phyloP scores from a whole-genome alignment of 2,113 vertebrate genomes.

The Sialia sialis region DNA sequence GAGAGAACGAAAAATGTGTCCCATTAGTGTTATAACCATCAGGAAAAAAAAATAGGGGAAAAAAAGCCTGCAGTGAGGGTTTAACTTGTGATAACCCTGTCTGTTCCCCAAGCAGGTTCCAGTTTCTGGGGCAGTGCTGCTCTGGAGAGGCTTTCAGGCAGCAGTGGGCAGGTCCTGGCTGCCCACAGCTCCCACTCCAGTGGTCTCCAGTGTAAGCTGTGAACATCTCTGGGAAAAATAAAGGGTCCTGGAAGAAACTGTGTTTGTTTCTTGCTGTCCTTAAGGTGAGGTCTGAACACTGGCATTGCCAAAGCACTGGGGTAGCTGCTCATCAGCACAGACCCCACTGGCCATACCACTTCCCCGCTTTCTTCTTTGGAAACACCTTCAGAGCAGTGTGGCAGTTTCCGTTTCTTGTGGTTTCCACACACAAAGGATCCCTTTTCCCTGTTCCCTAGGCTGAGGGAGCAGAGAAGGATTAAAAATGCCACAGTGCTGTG shows the following conservation, averaged over 20 bases:
- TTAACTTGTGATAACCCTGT: background rate
- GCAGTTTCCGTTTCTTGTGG: background rate
- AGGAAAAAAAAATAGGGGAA: background rate
- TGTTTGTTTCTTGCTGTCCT: background rate
- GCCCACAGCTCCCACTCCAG: background rate
- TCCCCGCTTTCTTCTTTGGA: background rate
- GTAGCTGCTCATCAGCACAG: background rate
- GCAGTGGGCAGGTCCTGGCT: background rate
- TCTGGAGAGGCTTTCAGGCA: background rate
- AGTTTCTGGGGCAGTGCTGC: background rate
- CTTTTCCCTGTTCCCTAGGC: background rate
- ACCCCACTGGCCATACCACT: fast-evolving
- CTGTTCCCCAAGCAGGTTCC: fast-evolving
- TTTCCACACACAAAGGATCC: background rate
- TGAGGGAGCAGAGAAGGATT: background rate
- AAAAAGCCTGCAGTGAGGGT: background rate
- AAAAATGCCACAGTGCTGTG: background rate
- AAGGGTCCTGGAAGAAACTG: background rate
- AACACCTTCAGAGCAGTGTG: fast-evolving
- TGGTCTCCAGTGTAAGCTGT: background rate
- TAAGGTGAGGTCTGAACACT: background rate
- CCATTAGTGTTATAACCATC: background rate
- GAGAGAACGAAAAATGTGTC: background rate
- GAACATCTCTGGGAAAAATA: background rate
- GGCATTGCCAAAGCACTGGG: background rate